phyloP scores from a whole-genome alignment of 2,888 invertebrate genomes.

The Xylophagus ater region DNA sequence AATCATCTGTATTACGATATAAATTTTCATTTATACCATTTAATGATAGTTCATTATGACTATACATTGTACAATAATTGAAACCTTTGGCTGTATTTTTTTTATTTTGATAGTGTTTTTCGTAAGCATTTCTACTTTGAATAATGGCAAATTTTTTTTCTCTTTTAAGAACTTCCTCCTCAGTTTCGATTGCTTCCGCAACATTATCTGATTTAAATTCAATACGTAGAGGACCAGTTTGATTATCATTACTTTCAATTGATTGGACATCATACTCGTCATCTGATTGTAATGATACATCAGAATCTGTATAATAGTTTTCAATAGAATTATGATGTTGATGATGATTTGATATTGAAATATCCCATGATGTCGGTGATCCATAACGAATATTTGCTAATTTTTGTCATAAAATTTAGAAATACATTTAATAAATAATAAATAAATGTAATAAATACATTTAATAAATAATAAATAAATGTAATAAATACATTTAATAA shows the following conservation, averaged over 20 bases:
- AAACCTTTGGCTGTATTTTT: conserved; percentile 36
- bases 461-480: background rate
- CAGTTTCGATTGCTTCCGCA: conserved; percentile 71
- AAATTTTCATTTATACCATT: too few relatives aligned
- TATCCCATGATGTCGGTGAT: conserved; percentile 38
- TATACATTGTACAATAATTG: too few relatives aligned
- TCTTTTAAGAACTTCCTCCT: conserved; percentile 38
- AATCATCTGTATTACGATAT: too few relatives aligned
- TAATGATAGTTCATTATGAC: too few relatives aligned
- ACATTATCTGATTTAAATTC: conserved; percentile 76
- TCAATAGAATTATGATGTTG: conserved; percentile 11
- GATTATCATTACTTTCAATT: conserved; percentile 40
- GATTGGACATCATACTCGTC: conserved; percentile 38
- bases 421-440: conserved; percentile 4
- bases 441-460: conserved; percentile 1
- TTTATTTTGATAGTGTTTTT: conserved; percentile 34
- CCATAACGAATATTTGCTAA: conserved; percentile 39
- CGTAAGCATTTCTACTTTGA: conserved; percentile 35
- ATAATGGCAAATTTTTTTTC: conserved; percentile 36
- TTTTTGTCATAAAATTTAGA: conserved; percentile 4
- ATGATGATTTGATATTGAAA: conserved; percentile 14
- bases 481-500: background rate
- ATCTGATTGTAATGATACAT: conserved; percentile 46
- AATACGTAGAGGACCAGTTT: conserved; percentile 54
- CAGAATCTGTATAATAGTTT: conserved; percentile 35